Evolutionary conservation across 2,888 invertebrate genomes (phyloP).

Genomic region (Tenodera sinensis): DNA sequence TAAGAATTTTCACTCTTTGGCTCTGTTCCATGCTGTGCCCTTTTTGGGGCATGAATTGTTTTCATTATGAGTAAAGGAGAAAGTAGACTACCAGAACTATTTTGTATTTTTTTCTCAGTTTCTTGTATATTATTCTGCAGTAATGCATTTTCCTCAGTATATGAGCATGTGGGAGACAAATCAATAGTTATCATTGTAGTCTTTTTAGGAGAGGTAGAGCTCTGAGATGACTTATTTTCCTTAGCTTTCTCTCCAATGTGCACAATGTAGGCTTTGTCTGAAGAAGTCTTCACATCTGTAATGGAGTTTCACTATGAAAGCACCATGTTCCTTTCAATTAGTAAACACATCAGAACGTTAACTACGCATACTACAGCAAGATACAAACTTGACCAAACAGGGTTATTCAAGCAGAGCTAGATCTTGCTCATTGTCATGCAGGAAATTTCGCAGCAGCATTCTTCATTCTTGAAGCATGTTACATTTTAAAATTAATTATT

Average conservation of each 20-base stretch:
- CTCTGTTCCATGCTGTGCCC: not conserved
- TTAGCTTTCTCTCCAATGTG: conserved; percentile 47
- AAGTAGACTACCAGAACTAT: conserved; percentile 3
- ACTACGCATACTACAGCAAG: not conserved
- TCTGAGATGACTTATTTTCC: conserved; percentile 33
- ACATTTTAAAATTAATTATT: not conserved
- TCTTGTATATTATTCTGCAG: not conserved
- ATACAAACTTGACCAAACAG: not conserved
- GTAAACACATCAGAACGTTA: not conserved
- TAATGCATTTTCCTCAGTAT: not conserved
- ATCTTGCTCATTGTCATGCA: not conserved
- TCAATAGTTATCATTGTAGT: conserved; percentile 49
- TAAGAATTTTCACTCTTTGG: not conserved
- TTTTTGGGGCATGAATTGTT: conserved; percentile 19
- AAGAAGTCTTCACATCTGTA: conserved; percentile 5
- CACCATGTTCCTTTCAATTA: not conserved
- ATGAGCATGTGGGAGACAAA: conserved; percentile 40
- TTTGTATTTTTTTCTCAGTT: not conserved
- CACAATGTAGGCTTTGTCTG: conserved; percentile 46
- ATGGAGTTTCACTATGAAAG: not conserved
- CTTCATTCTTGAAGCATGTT: not conserved
- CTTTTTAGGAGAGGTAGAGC: not conserved
- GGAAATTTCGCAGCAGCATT: not conserved
- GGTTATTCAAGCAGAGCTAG: not conserved
- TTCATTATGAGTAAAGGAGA: conserved; percentile 30